Base-by-base conservation (phyloP, 2,888 invertebrate species). In the Adelognathus sp. region DNA sequence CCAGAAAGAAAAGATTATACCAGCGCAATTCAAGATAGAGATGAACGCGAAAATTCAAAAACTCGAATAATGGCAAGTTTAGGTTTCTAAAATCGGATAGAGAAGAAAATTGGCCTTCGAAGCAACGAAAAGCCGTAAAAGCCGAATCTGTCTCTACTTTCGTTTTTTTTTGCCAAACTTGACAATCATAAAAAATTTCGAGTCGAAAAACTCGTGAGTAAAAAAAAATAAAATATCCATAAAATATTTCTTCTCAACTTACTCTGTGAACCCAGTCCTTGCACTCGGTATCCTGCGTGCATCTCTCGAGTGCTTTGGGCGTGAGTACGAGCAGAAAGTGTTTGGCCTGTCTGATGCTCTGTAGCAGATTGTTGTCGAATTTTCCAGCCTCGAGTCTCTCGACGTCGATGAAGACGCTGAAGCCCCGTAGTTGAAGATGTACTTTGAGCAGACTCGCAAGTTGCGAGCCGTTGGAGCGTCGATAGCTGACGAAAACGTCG, bases 191-290 rank as follows among this genome's bases (percentile, higher is more conserved):
- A 67, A 60, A 67, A 14, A 41, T 18, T 36, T 21, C 3, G 16
- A 31, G 2, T 24, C 1, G 24, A 50, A 9, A 31, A 36, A 44
- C 11, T 29, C 64, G 7, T 14, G 29, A 31, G 41, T 33, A 21
- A 70, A 33, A 7, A 61, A 72, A 66, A 71, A 29, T 7, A 54
- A 18, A 24, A 5, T 21, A 21, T 5, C 14, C 3, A 3, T 1
- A 9, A 44, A 4, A 54, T 69, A 33, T 16, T 27, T 21, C 1
- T 9, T 24, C 5, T n/a, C 21, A 69, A 88, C 95, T 94, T 93
- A 98, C 98, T 93, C 97, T 95, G 92, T 99, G 99, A 76, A 99
- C 98, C 99, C 99, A 99, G 93, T 99, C 99, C 93, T 99, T 99
- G 92, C 97, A 95, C 71, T 99, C 98, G 16, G 92, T 94, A 91